phyloP scores from a whole-genome alignment of 2,888 invertebrate species.

The Drepanosiphum platanoidis region DNA sequence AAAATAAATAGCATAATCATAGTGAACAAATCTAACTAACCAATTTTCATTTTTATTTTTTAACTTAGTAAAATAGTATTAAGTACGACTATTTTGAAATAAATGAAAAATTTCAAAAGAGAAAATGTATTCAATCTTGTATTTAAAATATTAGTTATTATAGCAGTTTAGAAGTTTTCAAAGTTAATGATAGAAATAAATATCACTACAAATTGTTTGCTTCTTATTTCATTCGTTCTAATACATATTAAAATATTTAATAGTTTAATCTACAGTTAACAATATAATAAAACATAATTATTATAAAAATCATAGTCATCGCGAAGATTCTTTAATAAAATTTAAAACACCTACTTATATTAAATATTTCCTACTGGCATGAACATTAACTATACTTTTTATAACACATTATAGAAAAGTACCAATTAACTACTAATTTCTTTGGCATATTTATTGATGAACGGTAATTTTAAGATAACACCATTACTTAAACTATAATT shows the following conservation, averaged over 20 bases:
- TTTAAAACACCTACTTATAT: no score
- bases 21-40: neutral
- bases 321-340: no score
- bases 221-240: neutral
- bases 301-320: no score
- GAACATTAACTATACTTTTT: neutral
- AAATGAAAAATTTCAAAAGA: no score
- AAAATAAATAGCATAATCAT: neutral
- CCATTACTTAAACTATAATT: constrained; percentile 13
- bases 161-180: neutral
- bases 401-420: no score
- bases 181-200: neutral
- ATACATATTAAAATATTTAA: no score
- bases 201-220: no score
- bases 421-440: neutral
- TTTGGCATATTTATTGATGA: neutral
- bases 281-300: no score
- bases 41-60: no score
- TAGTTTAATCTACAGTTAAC: no score
- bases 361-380: neutral
- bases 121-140: no score
- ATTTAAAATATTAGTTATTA: neutral
- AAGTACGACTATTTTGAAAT: no score
- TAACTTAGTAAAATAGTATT: neutral
- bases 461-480: neutral